Evolutionary conservation across 2,797 vertebrate genomes (phyloP).

Genomic region (Emydoidea blandingii): DNA sequence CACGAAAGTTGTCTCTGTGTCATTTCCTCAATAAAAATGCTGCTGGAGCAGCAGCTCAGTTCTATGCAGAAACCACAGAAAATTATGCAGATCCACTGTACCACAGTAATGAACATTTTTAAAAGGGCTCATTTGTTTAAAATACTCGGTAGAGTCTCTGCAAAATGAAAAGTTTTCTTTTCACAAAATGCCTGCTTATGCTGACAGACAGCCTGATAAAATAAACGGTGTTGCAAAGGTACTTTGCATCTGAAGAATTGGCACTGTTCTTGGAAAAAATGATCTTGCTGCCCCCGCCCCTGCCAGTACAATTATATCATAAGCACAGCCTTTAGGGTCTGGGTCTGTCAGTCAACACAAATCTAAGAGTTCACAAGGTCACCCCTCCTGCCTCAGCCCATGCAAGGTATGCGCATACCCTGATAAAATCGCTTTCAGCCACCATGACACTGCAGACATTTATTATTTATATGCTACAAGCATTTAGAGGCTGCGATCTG

Average conservation of each 20-base stretch:
- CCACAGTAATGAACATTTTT: neutral
- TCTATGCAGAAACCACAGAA: neutral
- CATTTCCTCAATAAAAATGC: constrained; percentile 1
- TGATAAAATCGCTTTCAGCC: neutral
- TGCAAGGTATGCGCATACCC: rapidly evolving
- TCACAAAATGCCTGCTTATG: neutral
- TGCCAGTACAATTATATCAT: rapidly evolving
- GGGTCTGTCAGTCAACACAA: neutral
- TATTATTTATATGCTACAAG: neutral
- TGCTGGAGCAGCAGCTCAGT: neutral
- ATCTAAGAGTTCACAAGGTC: neutral
- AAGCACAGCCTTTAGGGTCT: rapidly evolving
- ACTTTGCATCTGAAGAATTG: neutral
- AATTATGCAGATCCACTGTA: neutral
- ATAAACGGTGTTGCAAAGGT: neutral
- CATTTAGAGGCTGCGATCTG: neutral
- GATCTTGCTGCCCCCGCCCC: neutral
- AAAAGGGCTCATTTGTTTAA: neutral
- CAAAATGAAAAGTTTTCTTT: neutral
- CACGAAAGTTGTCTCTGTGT: neutral
- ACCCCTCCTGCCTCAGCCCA: rapidly evolving
- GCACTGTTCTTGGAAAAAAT: neutral
- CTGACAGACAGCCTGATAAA: neutral
- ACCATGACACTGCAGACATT: neutral
- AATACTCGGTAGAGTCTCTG: neutral